Conservation (phyloP, 2,113 vertebrate genomes). For the Bubalus kerabau region DNA sequence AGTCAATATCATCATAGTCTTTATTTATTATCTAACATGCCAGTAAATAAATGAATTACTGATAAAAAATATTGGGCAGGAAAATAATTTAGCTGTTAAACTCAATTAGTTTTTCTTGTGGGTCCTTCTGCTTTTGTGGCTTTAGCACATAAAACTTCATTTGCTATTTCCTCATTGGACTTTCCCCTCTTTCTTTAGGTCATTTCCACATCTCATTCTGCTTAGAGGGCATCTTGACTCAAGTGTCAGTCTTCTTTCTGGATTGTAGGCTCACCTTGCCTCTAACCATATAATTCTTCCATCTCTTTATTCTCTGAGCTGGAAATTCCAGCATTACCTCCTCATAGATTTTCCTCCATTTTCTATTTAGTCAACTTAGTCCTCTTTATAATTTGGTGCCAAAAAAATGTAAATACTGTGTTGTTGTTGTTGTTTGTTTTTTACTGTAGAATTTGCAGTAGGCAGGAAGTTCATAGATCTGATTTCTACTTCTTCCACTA, state of each 20-base stretch:
- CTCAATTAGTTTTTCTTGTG: not conserved
- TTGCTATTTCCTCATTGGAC: not conserved
- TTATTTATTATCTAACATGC: not conserved
- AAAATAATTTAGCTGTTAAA: not conserved
- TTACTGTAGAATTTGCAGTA: not conserved
- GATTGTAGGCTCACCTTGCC: not conserved
- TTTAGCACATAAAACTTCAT: not conserved
- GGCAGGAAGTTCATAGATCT: not conserved
- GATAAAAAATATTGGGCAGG: not conserved
- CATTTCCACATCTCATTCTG: not conserved
- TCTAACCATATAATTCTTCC: not conserved
- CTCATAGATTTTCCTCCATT: not conserved
- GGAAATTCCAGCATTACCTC: not conserved
- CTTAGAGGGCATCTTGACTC: not conserved
- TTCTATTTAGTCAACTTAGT: not conserved
- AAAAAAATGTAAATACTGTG: not conserved
- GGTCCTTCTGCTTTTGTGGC: not conserved
- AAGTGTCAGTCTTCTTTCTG: not conserved
- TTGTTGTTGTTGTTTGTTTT: not conserved
- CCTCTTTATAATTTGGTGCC: not conserved
- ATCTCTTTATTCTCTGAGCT: not conserved
- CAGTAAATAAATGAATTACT: not conserved
- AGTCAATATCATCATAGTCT: not conserved
- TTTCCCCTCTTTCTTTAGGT: not conserved
- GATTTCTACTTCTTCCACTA: not conserved